Evolutionary conservation across 2,888 invertebrate genomes (phyloP).

Genomic region (Steromphala cineraria): DNA sequence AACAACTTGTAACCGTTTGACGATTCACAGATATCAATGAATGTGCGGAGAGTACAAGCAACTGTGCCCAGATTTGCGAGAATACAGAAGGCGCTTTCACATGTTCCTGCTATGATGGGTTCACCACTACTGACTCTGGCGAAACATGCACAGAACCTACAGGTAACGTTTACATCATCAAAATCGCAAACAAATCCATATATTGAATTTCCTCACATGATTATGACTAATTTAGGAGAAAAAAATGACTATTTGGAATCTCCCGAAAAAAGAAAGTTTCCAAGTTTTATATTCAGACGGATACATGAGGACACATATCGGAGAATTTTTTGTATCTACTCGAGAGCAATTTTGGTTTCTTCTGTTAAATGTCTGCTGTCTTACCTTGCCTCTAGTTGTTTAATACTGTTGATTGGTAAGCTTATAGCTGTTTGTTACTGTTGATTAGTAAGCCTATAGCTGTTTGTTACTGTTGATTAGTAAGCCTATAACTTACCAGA

Average conservation of each 20-base stretch:
- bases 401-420: background rate
- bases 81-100: slow-evolving; percentile 34
- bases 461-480: no score
- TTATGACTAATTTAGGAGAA: no score
- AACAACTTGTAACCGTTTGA: background rate
- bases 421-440: background rate
- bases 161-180: background rate
- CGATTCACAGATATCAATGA: slow-evolving; percentile 37
- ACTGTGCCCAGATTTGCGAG: slow-evolving; percentile 32
- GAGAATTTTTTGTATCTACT: no score
- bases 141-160: background rate
- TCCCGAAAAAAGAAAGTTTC: no score
- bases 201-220: no score
- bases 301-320: no score
- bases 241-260: no score
- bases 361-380: no score
- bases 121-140: background rate
- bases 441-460: background rate
- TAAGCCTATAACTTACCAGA: no score
- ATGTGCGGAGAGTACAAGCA: slow-evolving; percentile 14
- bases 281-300: no score
- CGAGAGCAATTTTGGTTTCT: no score
- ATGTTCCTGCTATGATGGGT: slow-evolving; percentile 31
- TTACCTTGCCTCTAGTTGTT: background rate
- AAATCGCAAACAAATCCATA: no score